phyloP scores from a whole-genome alignment of 2,797 vertebrate genomes.

The Peromyscus eremicus region DNA sequence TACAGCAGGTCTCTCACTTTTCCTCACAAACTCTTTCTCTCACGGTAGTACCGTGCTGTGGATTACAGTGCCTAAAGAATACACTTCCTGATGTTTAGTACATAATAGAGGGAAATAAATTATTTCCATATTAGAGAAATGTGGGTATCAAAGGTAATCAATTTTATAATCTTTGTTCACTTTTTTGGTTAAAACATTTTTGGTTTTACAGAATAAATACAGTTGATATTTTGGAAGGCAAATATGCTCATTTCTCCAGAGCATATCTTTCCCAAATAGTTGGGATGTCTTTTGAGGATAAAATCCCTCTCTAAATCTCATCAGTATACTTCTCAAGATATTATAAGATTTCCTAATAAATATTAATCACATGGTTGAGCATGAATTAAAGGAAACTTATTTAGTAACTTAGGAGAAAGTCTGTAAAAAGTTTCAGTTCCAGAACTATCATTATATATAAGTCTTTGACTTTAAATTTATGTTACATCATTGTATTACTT shows the following conservation, averaged over 20 bases:
- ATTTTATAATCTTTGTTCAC: neutral
- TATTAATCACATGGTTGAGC: neutral
- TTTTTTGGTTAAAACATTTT: neutral
- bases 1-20: neutral
- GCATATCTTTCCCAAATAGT: neutral
- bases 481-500: neutral
- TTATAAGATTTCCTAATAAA: conserved; percentile 30
- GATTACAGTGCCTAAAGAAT: neutral
- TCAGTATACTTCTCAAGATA: neutral
- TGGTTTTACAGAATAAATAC: neutral
- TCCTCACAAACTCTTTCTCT: neutral
- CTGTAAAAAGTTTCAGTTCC: neutral
- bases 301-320: neutral
- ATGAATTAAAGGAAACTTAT: neutral
- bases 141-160: neutral
- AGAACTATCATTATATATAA: neutral
- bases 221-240: neutral
- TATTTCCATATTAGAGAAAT: neutral
- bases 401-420: conserved; percentile 28
- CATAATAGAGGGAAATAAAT: neutral
- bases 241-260: neutral
- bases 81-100: neutral
- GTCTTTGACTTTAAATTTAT: neutral
- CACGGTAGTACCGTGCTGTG: neutral
- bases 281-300: neutral